Conservation (phyloP, 2,797 vertebrate genomes). For the Silurus aristotelis region DNA sequence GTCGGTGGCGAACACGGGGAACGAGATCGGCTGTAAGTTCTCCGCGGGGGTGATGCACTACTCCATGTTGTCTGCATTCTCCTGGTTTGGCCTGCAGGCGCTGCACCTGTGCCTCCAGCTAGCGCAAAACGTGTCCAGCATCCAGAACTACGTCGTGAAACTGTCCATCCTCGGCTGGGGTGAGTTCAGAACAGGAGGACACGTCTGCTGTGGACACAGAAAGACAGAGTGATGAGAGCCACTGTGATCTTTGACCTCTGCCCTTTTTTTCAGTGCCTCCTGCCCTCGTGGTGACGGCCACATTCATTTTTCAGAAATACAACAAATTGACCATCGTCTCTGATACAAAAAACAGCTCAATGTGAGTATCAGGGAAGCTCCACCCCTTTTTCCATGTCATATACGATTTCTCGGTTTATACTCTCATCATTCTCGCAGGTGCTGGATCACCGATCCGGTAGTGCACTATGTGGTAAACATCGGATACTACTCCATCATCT, state of each 20-base stretch:
- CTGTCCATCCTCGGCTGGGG: constrained; percentile 12
- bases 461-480: constrained; percentile 69
- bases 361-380: neutral
- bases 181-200: neutral
- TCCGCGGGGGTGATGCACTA: constrained; percentile 66
- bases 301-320: constrained; percentile 10
- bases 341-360: neutral
- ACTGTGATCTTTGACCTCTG: neutral
- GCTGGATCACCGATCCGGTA: constrained; percentile 67
- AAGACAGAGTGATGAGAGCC: too few relatives aligned
- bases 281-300: neutral
- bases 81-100: constrained; percentile 70
- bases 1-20: constrained; percentile 47
- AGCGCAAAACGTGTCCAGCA: neutral
- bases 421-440: constrained; percentile 52
- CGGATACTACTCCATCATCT: constrained; percentile 68
- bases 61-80: constrained; percentile 69
- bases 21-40: neutral
- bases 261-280: constrained; percentile 19
- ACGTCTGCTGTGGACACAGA: too few relatives aligned
- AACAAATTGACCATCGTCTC: neutral
- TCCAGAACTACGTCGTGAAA: constrained; percentile 23
- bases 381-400: neutral
- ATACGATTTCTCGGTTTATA: neutral
- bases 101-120: constrained; percentile 71